Conservation (phyloP, 2,888 invertebrate genomes). For the Caenorhabditis sp. region DNA sequence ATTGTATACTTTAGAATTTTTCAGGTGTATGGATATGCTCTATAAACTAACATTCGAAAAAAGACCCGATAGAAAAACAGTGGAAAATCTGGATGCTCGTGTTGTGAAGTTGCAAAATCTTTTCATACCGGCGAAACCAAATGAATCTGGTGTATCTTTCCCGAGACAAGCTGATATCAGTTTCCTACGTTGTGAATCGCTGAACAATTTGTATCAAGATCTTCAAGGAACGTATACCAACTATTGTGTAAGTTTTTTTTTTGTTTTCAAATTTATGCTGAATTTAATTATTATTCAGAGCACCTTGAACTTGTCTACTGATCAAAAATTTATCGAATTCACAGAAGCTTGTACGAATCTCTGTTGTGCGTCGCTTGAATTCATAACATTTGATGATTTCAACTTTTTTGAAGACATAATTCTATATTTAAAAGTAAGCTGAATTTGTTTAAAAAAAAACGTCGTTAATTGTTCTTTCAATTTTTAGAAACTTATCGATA, state of each 20-base stretch:
- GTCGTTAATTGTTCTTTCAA: too few relatives aligned
- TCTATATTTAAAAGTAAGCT: not conserved
- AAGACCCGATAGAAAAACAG: not conserved
- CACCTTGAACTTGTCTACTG: not conserved
- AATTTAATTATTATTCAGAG: not conserved
- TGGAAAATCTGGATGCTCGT: not conserved
- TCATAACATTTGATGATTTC: not conserved
- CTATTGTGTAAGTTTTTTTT: not conserved
- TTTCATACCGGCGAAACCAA: not conserved
- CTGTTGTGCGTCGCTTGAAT: not conserved
- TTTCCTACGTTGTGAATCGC: not conserved
- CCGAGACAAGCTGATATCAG: slow-evolving; percentile 1
- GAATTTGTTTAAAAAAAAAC: not conserved
- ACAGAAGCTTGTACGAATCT: not conserved
- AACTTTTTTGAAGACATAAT: slow-evolving; percentile 3
- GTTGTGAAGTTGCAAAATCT: not conserved
- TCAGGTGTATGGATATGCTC: not conserved
- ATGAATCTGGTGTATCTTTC: not conserved
- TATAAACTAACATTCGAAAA: not conserved
- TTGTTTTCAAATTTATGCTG: not conserved
- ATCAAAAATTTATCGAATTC: not conserved
- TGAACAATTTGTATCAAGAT: not conserved
- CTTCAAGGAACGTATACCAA: not conserved
- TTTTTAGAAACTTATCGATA: slow-evolving; percentile 2
- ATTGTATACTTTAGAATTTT: not conserved